phyloP scores from a whole-genome alignment of 2,797 vertebrate genomes.

The Taenioides sp. region DNA sequence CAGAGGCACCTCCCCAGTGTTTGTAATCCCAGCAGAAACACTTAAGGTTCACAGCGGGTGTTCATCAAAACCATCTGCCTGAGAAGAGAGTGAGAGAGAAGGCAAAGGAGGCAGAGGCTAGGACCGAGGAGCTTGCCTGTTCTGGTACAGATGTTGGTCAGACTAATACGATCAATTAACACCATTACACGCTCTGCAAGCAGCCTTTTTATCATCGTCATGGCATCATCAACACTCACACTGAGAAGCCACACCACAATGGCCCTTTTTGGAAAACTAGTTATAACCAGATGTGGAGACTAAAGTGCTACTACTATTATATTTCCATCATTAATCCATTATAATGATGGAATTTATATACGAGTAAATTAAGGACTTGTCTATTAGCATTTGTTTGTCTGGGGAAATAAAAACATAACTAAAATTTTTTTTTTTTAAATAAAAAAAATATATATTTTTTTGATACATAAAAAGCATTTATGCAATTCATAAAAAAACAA shows the following conservation, averaged over 20 bases:
- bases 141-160: constrained; percentile 69
- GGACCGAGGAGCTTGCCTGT: constrained; percentile 49
- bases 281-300: not conserved
- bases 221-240: constrained; percentile 90
- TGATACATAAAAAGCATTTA: too few species aligned
- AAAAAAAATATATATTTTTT: too few species aligned
- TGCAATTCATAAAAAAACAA: not conserved
- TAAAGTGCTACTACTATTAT: not conserved
- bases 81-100: constrained; percentile 87
- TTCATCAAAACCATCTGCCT: constrained; percentile 99
- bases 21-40: constrained; percentile 99
- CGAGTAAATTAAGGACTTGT: too few species aligned
- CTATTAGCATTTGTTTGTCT: too few species aligned
- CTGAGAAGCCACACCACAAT: constrained; percentile 63
- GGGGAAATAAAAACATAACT: too few species aligned
- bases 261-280: constrained; percentile 2
- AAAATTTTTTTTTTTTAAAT: too few species aligned
- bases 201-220: constrained; percentile 89
- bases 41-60: constrained; percentile 99
- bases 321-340: not conserved
- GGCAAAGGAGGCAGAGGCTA: constrained; percentile 34
- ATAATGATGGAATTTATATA: too few species aligned
- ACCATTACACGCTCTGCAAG: constrained; percentile 97
- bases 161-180: constrained; percentile 99
- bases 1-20: constrained; percentile 85